phyloP scores from a whole-genome alignment of 92 coral and sea anemone genomes.

The Galaxea fascicularis region DNA sequence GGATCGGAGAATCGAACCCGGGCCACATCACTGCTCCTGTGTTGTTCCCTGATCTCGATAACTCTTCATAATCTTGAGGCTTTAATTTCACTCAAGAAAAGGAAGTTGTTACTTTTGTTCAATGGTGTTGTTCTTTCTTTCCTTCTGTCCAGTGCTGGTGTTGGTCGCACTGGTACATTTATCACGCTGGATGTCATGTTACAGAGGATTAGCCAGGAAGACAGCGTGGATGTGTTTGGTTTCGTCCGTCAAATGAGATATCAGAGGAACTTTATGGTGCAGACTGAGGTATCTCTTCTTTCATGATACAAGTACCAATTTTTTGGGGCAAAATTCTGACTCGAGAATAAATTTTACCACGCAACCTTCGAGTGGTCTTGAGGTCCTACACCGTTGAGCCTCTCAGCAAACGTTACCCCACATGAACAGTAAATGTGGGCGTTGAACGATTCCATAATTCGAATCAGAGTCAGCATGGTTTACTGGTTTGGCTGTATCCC shows the following conservation, averaged over 20 bases:
- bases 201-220: conserved; percentile 85
- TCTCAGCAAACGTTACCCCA: no score
- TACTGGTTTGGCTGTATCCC: background rate
- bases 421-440: no score
- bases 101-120: no score
- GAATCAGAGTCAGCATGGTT: no score
- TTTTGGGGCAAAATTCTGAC: background rate
- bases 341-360: background rate
- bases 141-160: conserved; percentile 85
- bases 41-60: no score
- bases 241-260: conserved; percentile 95
- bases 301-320: background rate
- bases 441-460: no score
- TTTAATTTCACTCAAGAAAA: no score
- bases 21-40: no score
- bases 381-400: no score
- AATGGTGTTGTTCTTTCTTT: background rate
- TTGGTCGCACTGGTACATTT: conserved; percentile 97
- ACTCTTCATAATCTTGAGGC: no score
- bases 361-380: no score
- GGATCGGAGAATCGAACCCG: no score
- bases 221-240: conserved; percentile 83
- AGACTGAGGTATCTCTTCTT: conserved; percentile 85
- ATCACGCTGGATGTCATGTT: conserved; percentile 91
- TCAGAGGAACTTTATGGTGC: conserved; percentile 94